These are phyloP conservation scores for Syndactyla subalaris DNA, from an alignment of 2,797 vertebrate genomes.

Conservation along the genomic window DNA sequence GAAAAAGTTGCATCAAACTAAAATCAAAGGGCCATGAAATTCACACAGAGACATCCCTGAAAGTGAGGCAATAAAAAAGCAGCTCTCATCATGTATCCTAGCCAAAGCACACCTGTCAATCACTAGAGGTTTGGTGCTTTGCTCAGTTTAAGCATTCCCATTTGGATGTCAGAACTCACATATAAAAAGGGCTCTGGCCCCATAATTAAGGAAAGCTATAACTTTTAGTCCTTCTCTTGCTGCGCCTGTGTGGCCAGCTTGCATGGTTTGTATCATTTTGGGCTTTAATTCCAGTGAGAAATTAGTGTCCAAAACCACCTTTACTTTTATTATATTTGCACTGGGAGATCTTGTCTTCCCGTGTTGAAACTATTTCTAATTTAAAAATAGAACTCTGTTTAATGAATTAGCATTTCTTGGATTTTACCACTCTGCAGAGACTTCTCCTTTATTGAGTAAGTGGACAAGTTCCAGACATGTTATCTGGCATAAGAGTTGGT, in stretches of 20 bases:
- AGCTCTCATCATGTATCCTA: neutral
- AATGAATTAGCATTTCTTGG: conserved; percentile 21
- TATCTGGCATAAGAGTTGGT: neutral
- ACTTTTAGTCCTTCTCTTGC: neutral
- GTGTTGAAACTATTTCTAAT: neutral
- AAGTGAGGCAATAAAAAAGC: neutral
- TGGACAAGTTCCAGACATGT: neutral
- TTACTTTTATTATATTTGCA: neutral
- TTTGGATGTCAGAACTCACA: neutral
- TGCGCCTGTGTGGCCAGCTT: neutral
- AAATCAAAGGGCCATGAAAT: neutral
- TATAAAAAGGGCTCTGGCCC: neutral
- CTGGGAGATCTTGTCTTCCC: neutral
- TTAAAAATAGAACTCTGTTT: neutral
- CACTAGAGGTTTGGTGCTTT: neutral
- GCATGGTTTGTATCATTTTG: neutral
- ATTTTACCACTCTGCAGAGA: neutral
- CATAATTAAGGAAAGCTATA: neutral
- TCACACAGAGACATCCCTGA: neutral
- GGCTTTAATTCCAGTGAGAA: neutral
- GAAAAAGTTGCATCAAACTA: neutral
- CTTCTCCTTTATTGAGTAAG: neutral
- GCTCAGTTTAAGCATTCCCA: neutral
- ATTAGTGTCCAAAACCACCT: neutral
- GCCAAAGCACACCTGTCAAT: neutral